A percentile compares a stretch with the other conserved stretches of the same genome.
Evolutionary conservation across 2,888 invertebrate genomes (phyloP).

Genomic region (Iselma pallidipennis): DNA sequence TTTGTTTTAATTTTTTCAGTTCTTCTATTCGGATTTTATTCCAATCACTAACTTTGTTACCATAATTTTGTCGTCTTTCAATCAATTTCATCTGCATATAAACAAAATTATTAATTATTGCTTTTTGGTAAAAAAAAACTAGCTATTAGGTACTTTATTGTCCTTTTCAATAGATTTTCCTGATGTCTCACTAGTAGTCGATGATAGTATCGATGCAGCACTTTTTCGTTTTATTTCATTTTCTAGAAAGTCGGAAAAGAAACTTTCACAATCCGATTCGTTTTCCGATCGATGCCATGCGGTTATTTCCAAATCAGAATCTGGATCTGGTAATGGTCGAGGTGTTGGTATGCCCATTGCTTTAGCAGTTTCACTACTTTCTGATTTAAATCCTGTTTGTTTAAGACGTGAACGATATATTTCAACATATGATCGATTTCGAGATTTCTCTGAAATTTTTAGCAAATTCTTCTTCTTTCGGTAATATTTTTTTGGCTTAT

Average conservation of each 20-base stretch:
- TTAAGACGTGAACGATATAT: background rate
- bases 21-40: constrained; percentile 37
- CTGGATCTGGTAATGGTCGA: background rate
- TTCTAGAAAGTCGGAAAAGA: background rate
- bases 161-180: background rate
- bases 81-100: constrained; percentile 33
- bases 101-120: background rate
- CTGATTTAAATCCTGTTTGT: background rate
- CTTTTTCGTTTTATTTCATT: background rate
- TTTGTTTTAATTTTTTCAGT: constrained; percentile 17
- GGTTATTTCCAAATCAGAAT: background rate
- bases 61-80: constrained; percentile 35
- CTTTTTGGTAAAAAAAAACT: background rate
- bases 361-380: background rate
- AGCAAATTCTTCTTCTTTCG: background rate
- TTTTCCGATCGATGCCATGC: background rate
- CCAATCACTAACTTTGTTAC: constrained; percentile 33
- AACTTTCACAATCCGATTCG: background rate
- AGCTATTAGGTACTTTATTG: background rate
- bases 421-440: background rate
- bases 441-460: background rate
- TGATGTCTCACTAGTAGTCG: background rate
- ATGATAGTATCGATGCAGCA: background rate
- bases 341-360: too few relatives aligned
- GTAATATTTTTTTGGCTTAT: background rate